These are phyloP conservation scores for Leptonema lineaticorne DNA, from an alignment of 1,140 invertebrate species.

Conservation along the genomic window DNA sequence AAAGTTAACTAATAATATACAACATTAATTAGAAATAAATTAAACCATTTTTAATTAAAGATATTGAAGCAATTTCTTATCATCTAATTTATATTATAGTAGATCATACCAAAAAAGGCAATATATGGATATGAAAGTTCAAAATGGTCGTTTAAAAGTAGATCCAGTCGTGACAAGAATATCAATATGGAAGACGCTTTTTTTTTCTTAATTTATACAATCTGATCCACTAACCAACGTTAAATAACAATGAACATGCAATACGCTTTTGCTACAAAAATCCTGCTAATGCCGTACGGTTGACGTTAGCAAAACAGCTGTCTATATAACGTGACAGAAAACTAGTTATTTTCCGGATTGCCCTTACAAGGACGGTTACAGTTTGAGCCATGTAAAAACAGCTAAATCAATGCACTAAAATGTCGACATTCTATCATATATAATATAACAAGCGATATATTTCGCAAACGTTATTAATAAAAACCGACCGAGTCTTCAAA, in stretches of 20 bases:
- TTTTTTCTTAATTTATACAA: neutral
- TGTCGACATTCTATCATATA: neutral
- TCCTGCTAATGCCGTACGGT: neutral
- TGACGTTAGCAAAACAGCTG: neutral
- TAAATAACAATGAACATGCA: neutral
- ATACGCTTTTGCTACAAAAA: neutral
- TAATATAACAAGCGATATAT: neutral
- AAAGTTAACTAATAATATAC: too few relatives aligned
- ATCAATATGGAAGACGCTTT: neutral
- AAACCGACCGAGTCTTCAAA: neutral
- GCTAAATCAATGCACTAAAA: neutral
- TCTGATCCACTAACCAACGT: neutral
- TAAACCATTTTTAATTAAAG: too few relatives aligned
- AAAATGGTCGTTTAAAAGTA: too few relatives aligned
- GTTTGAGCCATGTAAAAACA: neutral
- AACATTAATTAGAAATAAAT: too few relatives aligned
- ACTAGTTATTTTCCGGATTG: constrained; percentile 27
- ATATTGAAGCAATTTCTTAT: too few relatives aligned
- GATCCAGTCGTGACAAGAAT: too few relatives aligned
- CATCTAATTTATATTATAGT: too few relatives aligned
- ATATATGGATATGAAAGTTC: too few relatives aligned
- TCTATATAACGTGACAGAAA: neutral
- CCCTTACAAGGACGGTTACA: constrained; percentile 21
- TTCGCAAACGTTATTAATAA: neutral
- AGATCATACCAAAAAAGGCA: too few relatives aligned